A percentile compares a stretch with the other conserved stretches of the same genome.
Conservation (phyloP, 2,888 invertebrate genomes). For the Eristalis intricaria region DNA sequence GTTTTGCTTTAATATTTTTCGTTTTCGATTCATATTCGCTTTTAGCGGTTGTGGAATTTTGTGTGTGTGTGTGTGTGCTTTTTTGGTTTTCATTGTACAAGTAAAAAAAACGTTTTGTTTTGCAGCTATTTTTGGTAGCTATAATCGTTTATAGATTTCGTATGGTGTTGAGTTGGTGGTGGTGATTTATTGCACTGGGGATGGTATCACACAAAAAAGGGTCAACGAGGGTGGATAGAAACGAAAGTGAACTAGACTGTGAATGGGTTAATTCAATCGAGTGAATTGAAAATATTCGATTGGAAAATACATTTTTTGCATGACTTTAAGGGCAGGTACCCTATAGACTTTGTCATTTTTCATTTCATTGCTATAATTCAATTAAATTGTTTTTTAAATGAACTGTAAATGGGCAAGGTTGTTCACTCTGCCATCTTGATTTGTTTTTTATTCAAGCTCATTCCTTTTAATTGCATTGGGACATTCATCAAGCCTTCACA, state of each 20-base stretch:
- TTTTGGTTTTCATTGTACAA: not conserved
- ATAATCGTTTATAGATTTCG: not conserved
- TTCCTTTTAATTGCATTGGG: no score
- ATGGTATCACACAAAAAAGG: not conserved
- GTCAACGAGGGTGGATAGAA: not conserved
- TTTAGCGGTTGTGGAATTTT: slow-evolving; percentile 14
- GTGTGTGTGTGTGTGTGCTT: slow-evolving; percentile 1
- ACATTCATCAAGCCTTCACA: no score
- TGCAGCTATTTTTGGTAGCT: not conserved
- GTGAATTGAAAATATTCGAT: not conserved
- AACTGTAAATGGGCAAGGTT: no score
- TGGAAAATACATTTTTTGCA: not conserved
- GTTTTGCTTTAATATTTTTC: not conserved
- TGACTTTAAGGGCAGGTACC: not conserved
- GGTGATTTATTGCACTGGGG: not conserved
- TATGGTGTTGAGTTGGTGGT: not conserved
- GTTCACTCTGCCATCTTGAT: no score
- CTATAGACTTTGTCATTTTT: not conserved
- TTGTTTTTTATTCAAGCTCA: no score
- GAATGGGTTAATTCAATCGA: not conserved
- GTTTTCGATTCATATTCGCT: slow-evolving; percentile 5
- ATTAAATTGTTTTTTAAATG: no score
- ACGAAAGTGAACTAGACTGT: not conserved
- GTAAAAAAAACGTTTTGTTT: not conserved
- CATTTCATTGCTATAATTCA: not conserved